A percentile compares a stretch with the other conserved stretches of the same genome.
phyloP scores from a whole-genome alignment of 2,888 invertebrate genomes.

The Timema podura region DNA sequence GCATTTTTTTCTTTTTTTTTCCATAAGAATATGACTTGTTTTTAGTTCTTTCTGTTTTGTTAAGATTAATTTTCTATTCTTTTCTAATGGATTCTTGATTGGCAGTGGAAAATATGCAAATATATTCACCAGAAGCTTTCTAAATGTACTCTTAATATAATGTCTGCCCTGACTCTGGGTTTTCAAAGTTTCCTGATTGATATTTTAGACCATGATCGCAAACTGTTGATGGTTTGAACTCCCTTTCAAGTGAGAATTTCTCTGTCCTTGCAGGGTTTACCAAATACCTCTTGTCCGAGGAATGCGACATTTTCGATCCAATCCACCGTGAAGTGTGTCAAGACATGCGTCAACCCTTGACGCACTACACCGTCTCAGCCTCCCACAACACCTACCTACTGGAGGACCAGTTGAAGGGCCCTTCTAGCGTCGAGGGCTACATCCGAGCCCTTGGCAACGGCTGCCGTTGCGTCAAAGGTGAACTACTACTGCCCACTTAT shows the following conservation, averaged over 20 bases:
- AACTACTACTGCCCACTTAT: constrained; percentile 14
- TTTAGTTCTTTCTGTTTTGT: too few relatives aligned
- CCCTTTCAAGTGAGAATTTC: not conserved
- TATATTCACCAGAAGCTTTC: not conserved
- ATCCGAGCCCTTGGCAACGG: constrained; percentile 48
- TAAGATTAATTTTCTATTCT: too few relatives aligned
- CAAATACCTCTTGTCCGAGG: constrained; percentile 44
- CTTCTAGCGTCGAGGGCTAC: constrained; percentile 51
- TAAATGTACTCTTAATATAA: too few relatives aligned
- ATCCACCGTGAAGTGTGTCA: constrained; percentile 45
- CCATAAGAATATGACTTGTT: too few relatives aligned
- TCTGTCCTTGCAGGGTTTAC: constrained; percentile 42
- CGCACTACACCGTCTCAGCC: constrained; percentile 50
- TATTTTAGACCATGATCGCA: too few relatives aligned
- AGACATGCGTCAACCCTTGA: constrained; percentile 52
- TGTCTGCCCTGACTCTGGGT: too few relatives aligned
- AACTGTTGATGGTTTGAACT: not conserved
- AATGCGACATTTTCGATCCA: constrained; percentile 51
- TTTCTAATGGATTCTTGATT: too few relatives aligned
- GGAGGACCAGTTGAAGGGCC: constrained; percentile 53
- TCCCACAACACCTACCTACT: constrained; percentile 52
- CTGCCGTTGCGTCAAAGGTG: constrained; percentile 52
- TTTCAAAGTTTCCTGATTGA: too few relatives aligned
- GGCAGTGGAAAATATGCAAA: too few relatives aligned
- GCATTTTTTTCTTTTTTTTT: too few relatives aligned